Conservation (phyloP, 2,113 vertebrate species). For the Collichthys lucidus region DNA sequence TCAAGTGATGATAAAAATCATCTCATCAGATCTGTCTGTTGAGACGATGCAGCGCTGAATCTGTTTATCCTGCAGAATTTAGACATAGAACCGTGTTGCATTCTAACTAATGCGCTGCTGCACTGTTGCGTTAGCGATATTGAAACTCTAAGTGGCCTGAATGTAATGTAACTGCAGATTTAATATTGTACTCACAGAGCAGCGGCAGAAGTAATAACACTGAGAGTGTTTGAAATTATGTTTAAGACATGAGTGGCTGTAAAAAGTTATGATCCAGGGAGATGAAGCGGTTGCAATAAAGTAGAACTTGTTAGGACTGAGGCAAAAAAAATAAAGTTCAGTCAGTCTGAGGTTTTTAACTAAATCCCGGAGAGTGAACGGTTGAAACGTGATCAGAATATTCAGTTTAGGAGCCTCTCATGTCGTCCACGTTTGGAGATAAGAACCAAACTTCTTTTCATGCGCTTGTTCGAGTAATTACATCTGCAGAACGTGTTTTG, state of each 20-base stretch:
- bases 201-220: slow-evolving; percentile 22
- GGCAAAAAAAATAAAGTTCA: slow-evolving; percentile 34
- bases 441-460: slow-evolving; percentile 31
- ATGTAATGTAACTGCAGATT: slow-evolving; percentile 9
- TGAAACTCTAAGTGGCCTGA: slow-evolving; percentile 2
- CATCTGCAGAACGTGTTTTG: slow-evolving; percentile 25
- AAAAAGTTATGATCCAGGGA: slow-evolving; percentile 42
- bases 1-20: not conserved
- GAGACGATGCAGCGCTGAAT: not conserved
- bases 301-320: slow-evolving; percentile 26
- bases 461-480: slow-evolving; percentile 57
- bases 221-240: slow-evolving; percentile 50
- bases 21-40: not conserved
- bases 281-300: slow-evolving; percentile 32
- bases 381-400: slow-evolving; percentile 12
- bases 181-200: not conserved
- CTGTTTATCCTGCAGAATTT: not conserved
- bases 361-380: slow-evolving; percentile 6
- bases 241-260: slow-evolving; percentile 38
- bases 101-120: not conserved
- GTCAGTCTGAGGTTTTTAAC: slow-evolving; percentile 13
- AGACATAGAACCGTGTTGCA: not conserved
- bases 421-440: slow-evolving; percentile 23
- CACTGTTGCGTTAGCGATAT: not conserved
- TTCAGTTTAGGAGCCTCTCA: not conserved